Evolutionary conservation across 2,888 invertebrate species (phyloP).

Genomic region (Archips crataeganus): DNA sequence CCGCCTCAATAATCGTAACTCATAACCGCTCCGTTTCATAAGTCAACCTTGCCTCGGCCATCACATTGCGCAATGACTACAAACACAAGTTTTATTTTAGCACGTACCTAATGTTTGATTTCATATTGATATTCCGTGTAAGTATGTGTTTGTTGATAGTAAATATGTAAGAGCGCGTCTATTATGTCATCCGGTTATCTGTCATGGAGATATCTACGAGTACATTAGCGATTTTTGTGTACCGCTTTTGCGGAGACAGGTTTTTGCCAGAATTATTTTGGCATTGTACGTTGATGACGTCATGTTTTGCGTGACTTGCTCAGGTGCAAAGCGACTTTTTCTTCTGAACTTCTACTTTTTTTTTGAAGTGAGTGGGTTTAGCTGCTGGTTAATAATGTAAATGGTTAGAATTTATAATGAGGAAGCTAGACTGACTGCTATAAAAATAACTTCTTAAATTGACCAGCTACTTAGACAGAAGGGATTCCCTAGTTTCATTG

Average conservation of each 20-base stretch:
- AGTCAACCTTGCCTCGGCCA: conserved; percentile 35
- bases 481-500: too few relatives aligned
- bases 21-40: conserved; percentile 25
- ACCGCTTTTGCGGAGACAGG: not conserved
- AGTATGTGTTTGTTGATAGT: conserved; percentile 25
- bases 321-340: not conserved
- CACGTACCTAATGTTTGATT: conserved; percentile 37
- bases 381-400: too few relatives aligned
- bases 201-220: not conserved
- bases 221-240: not conserved
- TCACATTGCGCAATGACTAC: conserved; percentile 29
- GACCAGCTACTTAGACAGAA: too few relatives aligned
- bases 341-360: too few relatives aligned
- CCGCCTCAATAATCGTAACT: conserved; percentile 20
- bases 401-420: too few relatives aligned
- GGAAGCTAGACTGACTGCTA: too few relatives aligned
- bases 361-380: too few relatives aligned
- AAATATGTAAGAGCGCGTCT: conserved; percentile 1
- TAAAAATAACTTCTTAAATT: too few relatives aligned
- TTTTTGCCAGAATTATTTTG: not conserved
- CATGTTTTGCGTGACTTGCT: not conserved
- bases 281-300: not conserved
- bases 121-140: conserved; percentile 35
- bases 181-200: conserved; percentile 7
- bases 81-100: conserved; percentile 40